Conservation (phyloP, 1,140 invertebrate genomes). For the Drosophila repleta region DNA sequence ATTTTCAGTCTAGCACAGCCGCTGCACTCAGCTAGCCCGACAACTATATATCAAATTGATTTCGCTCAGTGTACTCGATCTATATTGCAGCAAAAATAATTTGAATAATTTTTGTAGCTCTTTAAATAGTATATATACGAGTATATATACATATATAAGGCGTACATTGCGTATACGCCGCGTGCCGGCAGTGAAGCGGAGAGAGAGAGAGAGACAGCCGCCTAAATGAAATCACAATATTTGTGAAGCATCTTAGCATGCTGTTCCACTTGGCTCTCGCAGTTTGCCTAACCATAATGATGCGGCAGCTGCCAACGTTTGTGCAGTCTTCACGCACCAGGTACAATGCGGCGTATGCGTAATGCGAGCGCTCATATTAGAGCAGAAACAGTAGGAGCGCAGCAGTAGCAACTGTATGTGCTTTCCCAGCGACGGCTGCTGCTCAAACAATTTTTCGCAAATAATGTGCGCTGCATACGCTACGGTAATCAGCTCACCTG, state of each 20-base stretch:
- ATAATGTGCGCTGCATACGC: conserved; percentile 1
- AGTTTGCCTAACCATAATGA: conserved; percentile 9
- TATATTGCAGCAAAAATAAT: neutral
- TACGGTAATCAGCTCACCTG: conserved; percentile 1
- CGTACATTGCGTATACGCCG: conserved; percentile 37
- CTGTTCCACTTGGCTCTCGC: conserved; percentile 21
- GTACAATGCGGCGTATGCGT: conserved; percentile 35
- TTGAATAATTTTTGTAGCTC: neutral
- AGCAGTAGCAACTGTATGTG: neutral
- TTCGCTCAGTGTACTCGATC: conserved; percentile 32
- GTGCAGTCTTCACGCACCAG: neutral
- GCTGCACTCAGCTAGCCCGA: conserved; percentile 33
- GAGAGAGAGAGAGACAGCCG: no score
- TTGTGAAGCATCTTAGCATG: conserved; percentile 49
- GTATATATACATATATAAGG: neutral
- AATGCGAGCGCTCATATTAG: conserved; percentile 20
- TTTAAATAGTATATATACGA: neutral
- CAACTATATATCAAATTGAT: conserved; percentile 71
- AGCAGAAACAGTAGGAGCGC: neutral
- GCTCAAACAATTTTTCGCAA: conserved; percentile 20
- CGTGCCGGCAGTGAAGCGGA: neutral
- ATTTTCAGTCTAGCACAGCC: neutral
- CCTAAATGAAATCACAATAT: conserved; percentile 69
- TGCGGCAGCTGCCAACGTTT: conserved; percentile 13
- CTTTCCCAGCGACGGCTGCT: neutral